These are phyloP conservation scores for Xenopus petersii DNA, from an alignment of 2,797 vertebrate genomes.

Conservation along the genomic window DNA sequence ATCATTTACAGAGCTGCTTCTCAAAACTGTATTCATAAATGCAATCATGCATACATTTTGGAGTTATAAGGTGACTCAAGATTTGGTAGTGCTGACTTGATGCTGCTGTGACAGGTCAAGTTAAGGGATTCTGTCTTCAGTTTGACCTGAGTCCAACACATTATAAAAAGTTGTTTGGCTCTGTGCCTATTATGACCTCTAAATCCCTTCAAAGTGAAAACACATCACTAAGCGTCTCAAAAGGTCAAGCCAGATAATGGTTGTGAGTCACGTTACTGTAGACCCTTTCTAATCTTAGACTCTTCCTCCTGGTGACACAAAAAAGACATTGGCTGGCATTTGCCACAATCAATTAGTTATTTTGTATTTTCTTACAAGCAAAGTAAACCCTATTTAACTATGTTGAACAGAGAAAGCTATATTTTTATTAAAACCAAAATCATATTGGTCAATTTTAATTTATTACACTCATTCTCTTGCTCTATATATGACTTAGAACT, in stretches of 20 bases:
- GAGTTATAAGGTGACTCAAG: conserved; percentile 62
- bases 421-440: neutral
- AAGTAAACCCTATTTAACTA: conserved; percentile 13
- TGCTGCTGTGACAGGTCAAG: conserved; percentile 65
- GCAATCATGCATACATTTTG: conserved; percentile 64
- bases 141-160: conserved; percentile 71
- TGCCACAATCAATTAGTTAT: conserved; percentile 39
- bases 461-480: too few relatives aligned
- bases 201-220: conserved; percentile 70
- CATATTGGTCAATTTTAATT: neutral
- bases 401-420: neutral
- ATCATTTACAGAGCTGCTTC: conserved; percentile 54
- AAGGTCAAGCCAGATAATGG: conserved; percentile 70
- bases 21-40: conserved; percentile 63
- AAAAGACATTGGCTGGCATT: conserved; percentile 34
- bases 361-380: conserved; percentile 2
- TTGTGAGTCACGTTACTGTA: conserved; percentile 38
- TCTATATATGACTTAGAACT: too few relatives aligned
- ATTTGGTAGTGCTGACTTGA: conserved; percentile 66
- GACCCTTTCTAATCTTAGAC: conserved; percentile 52
- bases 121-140: conserved; percentile 72
- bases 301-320: conserved; percentile 58
- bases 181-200: conserved; percentile 60
- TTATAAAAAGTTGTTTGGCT: conserved; percentile 66
- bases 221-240: conserved; percentile 69